These are phyloP conservation scores for Danio choprae DNA, from an alignment of 2,797 vertebrate species.

Conservation along the genomic window DNA sequence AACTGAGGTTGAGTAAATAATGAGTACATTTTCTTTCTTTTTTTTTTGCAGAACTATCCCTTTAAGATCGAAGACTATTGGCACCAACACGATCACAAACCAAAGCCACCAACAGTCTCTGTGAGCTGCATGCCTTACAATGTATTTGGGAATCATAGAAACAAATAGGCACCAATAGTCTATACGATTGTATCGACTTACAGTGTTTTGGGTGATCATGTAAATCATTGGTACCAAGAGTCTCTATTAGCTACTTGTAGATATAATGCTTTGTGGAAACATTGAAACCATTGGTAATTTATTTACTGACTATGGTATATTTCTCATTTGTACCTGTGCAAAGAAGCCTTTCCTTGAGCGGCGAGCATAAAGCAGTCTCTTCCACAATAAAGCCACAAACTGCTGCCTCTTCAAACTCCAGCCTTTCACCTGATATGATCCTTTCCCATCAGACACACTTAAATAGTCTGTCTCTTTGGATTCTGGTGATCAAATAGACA, in stretches of 20 bases:
- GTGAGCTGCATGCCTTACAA: background rate
- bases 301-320: background rate
- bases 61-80: too few species aligned
- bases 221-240: background rate
- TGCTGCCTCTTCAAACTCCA: conserved; percentile 96
- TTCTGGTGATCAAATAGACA: conserved; percentile 74
- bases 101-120: background rate
- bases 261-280: background rate
- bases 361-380: conserved; percentile 92
- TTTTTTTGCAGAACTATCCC: too few species aligned
- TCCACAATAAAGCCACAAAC: conserved; percentile 95
- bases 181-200: background rate
- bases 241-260: background rate
- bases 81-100: background rate
- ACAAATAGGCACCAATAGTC: background rate
- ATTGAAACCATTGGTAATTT: background rate
- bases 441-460: conserved; percentile 92
- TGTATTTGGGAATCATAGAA: background rate
- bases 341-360: conserved; percentile 97
- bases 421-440: conserved; percentile 93
- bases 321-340: conserved; percentile 84
- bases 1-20: too few species aligned
- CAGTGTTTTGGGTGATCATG: background rate
- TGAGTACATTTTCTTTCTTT: too few species aligned
- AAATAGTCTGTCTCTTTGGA: conserved; percentile 95